phyloP scores from a whole-genome alignment of 2,888 invertebrate species.

The Melitaea athalia region DNA sequence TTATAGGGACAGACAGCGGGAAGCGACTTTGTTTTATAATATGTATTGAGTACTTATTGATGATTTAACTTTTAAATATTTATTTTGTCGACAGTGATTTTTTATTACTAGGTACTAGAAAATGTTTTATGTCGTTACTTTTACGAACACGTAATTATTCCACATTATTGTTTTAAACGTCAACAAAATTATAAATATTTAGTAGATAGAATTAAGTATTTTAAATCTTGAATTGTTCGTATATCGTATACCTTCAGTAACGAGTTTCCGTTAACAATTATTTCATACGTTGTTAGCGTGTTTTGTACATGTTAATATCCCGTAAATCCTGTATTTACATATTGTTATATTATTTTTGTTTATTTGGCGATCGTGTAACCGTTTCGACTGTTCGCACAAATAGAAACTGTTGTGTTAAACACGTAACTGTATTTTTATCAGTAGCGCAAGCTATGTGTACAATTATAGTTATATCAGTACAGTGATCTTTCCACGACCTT shows the following conservation, averaged over 20 bases:
- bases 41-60: no score
- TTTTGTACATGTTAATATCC: constrained; percentile 8
- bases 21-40: no score
- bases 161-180: neutral
- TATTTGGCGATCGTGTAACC: neutral
- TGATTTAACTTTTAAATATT: no score
- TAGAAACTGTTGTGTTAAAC: constrained; percentile 10
- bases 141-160: no score
- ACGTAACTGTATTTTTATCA: constrained; percentile 16
- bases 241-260: neutral
- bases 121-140: no score
- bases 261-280: constrained; percentile 2
- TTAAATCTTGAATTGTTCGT: neutral
- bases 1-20: no score
- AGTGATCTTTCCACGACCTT: constrained; percentile 42
- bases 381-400: constrained; percentile 4
- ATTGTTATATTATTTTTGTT: constrained; percentile 2
- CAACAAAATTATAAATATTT: constrained; percentile 4
- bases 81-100: neutral
- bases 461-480: constrained; percentile 16
- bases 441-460: constrained; percentile 13
- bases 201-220: neutral
- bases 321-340: constrained; percentile 10
- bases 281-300: neutral
- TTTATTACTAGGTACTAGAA: neutral